phyloP scores from a whole-genome alignment of 2,113 vertebrate genomes.

The Heteronetta atricapilla region DNA sequence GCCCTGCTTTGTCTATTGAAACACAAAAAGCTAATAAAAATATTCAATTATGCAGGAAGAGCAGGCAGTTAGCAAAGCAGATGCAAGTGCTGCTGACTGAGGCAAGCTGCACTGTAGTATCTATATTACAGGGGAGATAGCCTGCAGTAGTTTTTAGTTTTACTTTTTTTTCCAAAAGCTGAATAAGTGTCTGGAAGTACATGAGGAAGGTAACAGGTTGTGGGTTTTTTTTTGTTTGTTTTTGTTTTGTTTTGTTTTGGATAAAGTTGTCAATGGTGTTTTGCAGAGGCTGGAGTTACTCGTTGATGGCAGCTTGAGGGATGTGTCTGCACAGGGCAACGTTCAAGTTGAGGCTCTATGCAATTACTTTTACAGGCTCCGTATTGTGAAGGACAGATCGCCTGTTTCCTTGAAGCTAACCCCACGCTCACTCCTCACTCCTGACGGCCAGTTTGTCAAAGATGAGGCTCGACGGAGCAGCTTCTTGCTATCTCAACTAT shows the following conservation, averaged over 20 bases:
- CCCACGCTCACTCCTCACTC: neutral
- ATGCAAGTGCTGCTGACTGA: neutral
- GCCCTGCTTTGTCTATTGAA: conserved; percentile 4
- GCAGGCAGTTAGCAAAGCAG: neutral
- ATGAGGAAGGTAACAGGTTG: neutral
- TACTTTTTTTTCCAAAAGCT: neutral
- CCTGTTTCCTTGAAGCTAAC: neutral
- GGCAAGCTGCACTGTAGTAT: neutral
- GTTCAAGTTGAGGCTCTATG: neutral
- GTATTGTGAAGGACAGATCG: neutral
- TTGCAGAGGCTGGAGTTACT: neutral
- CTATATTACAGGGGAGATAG: neutral
- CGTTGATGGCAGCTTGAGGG: neutral
- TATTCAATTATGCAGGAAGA: conserved; percentile 19
- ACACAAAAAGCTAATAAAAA: conserved; percentile 29
- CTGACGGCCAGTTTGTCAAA: neutral
- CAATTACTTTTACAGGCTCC: neutral
- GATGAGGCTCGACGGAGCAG: conserved; percentile 52
- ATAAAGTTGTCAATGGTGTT: neutral
- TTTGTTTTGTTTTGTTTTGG: neutral
- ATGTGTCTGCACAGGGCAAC: neutral
- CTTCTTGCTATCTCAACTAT: conserved; percentile 41
- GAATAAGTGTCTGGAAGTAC: neutral
- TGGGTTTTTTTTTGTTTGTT: too few species aligned
- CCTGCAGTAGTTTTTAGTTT: neutral